These are phyloP conservation scores for Corapipo altera DNA, from an alignment of 2,113 vertebrate genomes.

Conservation along the genomic window DNA sequence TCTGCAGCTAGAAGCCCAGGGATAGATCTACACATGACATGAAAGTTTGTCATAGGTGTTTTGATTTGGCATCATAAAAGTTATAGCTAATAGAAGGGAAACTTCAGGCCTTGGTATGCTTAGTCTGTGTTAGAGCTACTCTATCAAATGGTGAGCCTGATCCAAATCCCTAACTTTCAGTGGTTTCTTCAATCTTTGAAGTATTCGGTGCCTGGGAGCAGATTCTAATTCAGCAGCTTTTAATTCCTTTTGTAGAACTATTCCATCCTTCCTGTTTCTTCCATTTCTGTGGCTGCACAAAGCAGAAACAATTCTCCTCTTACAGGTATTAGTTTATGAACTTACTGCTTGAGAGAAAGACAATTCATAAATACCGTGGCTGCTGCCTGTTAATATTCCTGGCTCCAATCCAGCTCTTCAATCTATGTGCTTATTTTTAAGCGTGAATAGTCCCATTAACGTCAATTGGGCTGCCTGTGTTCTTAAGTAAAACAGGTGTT, in stretches of 20 bases:
- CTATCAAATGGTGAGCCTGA: background rate
- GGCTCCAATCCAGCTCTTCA: conserved; percentile 19
- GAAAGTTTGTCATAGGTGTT: background rate
- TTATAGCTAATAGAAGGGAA: background rate
- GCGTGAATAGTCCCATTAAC: conserved; percentile 47
- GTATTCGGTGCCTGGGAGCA: background rate
- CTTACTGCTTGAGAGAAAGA: background rate
- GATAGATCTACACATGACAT: background rate
- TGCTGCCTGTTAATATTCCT: conserved; percentile 31
- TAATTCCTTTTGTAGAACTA: background rate
- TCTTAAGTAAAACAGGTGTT: conserved; percentile 50
- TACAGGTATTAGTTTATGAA: background rate
- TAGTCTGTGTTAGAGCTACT: background rate
- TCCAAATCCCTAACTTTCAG: background rate
- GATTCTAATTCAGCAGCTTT: background rate
- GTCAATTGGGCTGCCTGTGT: conserved; percentile 2
- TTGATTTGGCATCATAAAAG: background rate
- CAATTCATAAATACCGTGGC: background rate
- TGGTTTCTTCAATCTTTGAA: background rate
- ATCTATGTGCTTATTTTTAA: conserved; percentile 48
- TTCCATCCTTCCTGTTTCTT: background rate
- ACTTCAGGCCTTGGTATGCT: background rate
- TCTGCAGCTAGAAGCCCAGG: background rate
- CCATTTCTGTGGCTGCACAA: background rate
- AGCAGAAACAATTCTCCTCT: background rate